These are phyloP conservation scores for Moxostoma hubbsi DNA, from an alignment of 2,797 vertebrate genomes.

Conservation along the genomic window DNA sequence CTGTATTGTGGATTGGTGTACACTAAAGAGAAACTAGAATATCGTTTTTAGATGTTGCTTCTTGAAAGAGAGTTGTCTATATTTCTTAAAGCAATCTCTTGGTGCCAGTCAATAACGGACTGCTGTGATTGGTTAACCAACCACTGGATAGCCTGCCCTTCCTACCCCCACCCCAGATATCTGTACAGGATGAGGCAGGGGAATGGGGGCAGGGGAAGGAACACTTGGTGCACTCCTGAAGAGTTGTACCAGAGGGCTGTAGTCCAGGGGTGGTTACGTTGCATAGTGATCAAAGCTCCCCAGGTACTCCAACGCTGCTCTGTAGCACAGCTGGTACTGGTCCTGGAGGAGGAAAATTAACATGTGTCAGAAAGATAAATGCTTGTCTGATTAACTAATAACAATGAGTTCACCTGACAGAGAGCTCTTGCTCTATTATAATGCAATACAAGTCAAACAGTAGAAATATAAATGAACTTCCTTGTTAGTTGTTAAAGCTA, in stretches of 20 bases:
- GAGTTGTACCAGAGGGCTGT: constrained; percentile 44
- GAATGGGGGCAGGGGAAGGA: constrained; percentile 78
- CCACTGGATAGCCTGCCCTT: constrained; percentile 46
- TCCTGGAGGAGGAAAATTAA: constrained; percentile 75
- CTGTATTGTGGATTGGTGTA: constrained; percentile 66
- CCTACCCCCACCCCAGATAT: constrained; percentile 65
- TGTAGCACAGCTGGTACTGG: constrained; percentile 98
- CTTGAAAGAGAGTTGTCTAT: constrained; percentile 63
- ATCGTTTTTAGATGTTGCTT: constrained; percentile 65
- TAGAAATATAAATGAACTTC: not conserved
- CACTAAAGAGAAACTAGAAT: constrained; percentile 64
- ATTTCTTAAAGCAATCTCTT: constrained; percentile 60
- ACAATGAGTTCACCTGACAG: not conserved
- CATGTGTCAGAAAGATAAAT: not conserved
- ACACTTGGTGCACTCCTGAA: constrained; percentile 53
- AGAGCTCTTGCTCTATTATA: not conserved
- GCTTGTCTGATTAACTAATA: not conserved
- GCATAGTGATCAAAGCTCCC: constrained; percentile 99
- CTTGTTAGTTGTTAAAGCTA: not conserved
- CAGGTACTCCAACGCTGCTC: constrained; percentile 95
- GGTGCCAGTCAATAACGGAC: constrained; percentile 40
- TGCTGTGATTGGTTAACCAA: constrained; percentile 48
- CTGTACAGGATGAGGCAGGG: constrained; percentile 78
- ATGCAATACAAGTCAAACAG: not conserved
- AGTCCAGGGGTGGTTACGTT: constrained; percentile 87